These are phyloP conservation scores for Onchidella celtica DNA, from an alignment of 2,888 invertebrate species.

Conservation along the genomic window DNA sequence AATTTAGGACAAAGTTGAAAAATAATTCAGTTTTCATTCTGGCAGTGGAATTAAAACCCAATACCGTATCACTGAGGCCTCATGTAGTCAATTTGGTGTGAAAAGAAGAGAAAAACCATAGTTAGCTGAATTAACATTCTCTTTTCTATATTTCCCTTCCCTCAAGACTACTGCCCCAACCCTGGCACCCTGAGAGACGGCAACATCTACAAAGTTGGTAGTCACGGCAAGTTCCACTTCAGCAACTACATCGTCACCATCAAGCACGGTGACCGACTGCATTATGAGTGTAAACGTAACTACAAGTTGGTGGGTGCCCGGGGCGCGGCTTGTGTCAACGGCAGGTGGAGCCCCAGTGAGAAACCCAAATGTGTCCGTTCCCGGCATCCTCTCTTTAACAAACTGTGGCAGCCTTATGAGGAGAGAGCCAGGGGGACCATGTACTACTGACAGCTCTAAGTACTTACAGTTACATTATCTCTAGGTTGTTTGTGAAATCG, in stretches of 20 bases:
- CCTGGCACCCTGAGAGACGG: constrained; percentile 94
- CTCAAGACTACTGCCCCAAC: constrained; percentile 95
- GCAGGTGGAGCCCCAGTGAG: constrained; percentile 94
- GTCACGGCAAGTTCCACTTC: constrained; percentile 95
- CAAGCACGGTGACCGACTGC: constrained; percentile 80
- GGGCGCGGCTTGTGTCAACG: constrained; percentile 95
- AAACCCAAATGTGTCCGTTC: constrained; percentile 90
- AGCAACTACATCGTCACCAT: constrained; percentile 88
- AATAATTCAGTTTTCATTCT: too few species aligned
- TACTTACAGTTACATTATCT: too few species aligned
- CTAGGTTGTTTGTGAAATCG: too few species aligned
- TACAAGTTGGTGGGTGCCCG: constrained; percentile 92
- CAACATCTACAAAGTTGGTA: constrained; percentile 84
- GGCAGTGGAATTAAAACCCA: too few species aligned
- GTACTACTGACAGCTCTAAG: constrained; percentile 1
- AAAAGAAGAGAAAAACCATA: too few species aligned
- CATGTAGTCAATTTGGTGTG: too few species aligned
- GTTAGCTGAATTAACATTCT: too few species aligned
- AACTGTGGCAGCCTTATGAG: constrained; percentile 64
- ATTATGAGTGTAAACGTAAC: constrained; percentile 96
- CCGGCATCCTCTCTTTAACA: constrained; percentile 86
- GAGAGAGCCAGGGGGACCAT: constrained; percentile 36
- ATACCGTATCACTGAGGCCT: too few species aligned
- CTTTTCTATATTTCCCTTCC: too few species aligned
- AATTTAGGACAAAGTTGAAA: too few species aligned